These are phyloP conservation scores for Fopius arisanus DNA, from an alignment of 1,140 invertebrate species.

Conservation along the genomic window DNA sequence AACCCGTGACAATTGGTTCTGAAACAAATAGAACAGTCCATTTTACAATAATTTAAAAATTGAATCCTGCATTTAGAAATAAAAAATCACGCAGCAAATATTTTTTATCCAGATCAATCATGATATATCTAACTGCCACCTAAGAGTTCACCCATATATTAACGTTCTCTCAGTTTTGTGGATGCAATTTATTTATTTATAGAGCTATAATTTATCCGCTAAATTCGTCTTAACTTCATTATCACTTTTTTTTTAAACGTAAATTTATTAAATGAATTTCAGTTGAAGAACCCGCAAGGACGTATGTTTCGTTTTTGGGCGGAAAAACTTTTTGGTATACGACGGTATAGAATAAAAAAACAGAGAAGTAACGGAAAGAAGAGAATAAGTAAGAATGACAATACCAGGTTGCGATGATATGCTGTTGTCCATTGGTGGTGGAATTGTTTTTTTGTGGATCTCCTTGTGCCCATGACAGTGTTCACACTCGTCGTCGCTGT, in stretches of 20 bases:
- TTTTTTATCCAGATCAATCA: too few relatives aligned
- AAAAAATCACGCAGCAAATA: neutral
- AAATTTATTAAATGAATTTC: neutral
- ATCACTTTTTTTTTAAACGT: neutral
- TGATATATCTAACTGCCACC: too few relatives aligned
- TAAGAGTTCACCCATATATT: too few relatives aligned
- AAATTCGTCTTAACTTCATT: neutral
- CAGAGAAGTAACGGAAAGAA: neutral
- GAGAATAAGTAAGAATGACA: neutral
- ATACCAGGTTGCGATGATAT: constrained; percentile 44
- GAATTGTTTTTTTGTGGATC: constrained; percentile 67
- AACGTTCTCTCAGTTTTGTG: too few relatives aligned
- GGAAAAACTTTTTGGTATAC: constrained; percentile 13
- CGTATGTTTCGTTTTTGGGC: constrained; percentile 19
- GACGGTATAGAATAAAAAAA: neutral
- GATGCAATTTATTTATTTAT: too few relatives aligned
- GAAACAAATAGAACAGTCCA: constrained; percentile 29
- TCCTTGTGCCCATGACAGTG: constrained; percentile 86
- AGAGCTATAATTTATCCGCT: too few relatives aligned
- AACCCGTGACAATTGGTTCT: constrained; percentile 52
- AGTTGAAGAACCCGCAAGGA: neutral
- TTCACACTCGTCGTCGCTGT: constrained; percentile 84
- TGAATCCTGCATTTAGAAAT: constrained; percentile 6
- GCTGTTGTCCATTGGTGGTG: constrained; percentile 43
- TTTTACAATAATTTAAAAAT: constrained; percentile 8